Percentiles rank a stretch among this genome's conserved stretches.
These are phyloP conservation scores for Cossypha heuglini DNA, from an alignment of 2,797 vertebrate genomes.

Conservation along the genomic window DNA sequence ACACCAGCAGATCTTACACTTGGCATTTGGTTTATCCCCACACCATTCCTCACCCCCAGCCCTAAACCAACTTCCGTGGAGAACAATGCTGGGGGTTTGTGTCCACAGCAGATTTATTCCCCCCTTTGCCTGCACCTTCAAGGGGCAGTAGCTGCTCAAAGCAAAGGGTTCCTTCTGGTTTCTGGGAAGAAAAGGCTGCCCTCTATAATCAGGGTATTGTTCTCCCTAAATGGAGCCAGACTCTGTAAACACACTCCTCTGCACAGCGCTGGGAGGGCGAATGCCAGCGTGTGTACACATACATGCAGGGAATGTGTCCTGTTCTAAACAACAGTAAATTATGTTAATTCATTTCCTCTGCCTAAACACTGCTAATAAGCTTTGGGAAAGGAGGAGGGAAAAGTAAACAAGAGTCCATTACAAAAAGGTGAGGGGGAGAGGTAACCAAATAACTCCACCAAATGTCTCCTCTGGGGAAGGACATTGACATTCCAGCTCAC, in stretches of 20 bases:
- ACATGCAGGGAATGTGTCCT: conserved; percentile 76
- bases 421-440: conserved; percentile 38
- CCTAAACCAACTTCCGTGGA: conserved; percentile 18
- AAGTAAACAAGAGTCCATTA: conserved; percentile 69
- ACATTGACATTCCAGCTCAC: neutral
- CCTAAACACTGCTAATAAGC: conserved; percentile 80
- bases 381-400: conserved; percentile 69
- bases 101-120: conserved; percentile 24
- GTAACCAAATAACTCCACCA: conserved; percentile 36
- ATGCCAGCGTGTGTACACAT: conserved; percentile 44
- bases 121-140: neutral
- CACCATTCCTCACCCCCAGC: neutral
- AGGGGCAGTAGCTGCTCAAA: conserved; percentile 73
- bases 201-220: conserved; percentile 86
- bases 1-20: neutral
- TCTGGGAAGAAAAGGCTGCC: conserved; percentile 72
- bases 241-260: conserved; percentile 76
- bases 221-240: conserved; percentile 84
- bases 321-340: conserved; percentile 84
- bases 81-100: conserved; percentile 40
- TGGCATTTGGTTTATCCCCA: neutral
- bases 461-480: conserved; percentile 40
- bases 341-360: conserved; percentile 87
- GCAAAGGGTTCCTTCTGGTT: conserved; percentile 69
- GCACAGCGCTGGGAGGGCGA: conserved; percentile 57